Conservation (phyloP, 2,888 invertebrate species). For the Gnatocerus cornutus region DNA sequence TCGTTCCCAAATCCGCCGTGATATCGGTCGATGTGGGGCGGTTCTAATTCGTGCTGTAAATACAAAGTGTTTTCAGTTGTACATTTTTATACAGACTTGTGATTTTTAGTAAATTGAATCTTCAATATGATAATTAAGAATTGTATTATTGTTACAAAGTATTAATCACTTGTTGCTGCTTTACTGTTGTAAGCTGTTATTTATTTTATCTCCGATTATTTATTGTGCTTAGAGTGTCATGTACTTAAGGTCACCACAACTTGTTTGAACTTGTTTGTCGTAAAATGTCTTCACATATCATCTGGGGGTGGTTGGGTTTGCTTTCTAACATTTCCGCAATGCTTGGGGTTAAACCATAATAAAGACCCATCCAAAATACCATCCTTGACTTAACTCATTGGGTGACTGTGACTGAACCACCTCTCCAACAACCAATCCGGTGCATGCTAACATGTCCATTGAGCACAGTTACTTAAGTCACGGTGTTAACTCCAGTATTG, state of each 20-base stretch:
- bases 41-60: slow-evolving; percentile 60
- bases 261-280: slow-evolving; percentile 7
- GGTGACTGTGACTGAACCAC: slow-evolving; percentile 44
- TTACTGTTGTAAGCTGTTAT: slow-evolving; percentile 53
- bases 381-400: slow-evolving; percentile 12
- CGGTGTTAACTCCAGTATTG: slow-evolving; percentile 19
- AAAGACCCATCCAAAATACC: slow-evolving; percentile 18
- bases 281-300: slow-evolving; percentile 37
- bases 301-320: slow-evolving; percentile 51
- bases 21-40: slow-evolving; percentile 67
- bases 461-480: slow-evolving; percentile 5
- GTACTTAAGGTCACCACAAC: slow-evolving; percentile 31
- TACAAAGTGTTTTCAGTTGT: slow-evolving; percentile 56
- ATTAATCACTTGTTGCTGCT: slow-evolving; percentile 56
- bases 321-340: slow-evolving; percentile 22
- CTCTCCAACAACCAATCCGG: slow-evolving; percentile 23
- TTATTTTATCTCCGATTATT: slow-evolving; percentile 36
- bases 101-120: slow-evolving; percentile 50
- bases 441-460: slow-evolving; percentile 52
- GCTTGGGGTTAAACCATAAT: background rate
- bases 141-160: slow-evolving; percentile 47
- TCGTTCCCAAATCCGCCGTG: slow-evolving; percentile 83
- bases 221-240: slow-evolving; percentile 30
- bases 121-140: slow-evolving; percentile 26
- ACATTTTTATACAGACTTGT: slow-evolving; percentile 63